These are phyloP conservation scores for Ceratoteleas bidentatus DNA, from an alignment of 1,140 invertebrate species.

Conservation along the genomic window DNA sequence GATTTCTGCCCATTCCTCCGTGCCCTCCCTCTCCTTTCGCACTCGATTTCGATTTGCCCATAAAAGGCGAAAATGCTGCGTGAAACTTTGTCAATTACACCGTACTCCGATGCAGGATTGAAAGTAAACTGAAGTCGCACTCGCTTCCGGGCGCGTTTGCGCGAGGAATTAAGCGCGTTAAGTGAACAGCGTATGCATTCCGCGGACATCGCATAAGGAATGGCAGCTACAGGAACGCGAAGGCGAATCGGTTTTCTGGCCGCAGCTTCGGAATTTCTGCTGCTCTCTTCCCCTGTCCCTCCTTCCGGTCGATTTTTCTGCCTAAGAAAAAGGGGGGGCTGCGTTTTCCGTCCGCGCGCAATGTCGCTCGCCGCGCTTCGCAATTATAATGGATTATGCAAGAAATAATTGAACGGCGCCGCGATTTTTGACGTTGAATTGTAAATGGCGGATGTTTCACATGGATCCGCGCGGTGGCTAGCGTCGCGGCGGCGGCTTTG, in stretches of 20 bases:
- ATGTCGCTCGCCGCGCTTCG: slow-evolving; percentile 25
- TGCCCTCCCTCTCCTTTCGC: too few relatives aligned
- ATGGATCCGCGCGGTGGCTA: slow-evolving; percentile 50
- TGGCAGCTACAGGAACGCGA: slow-evolving; percentile 58
- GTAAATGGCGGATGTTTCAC: slow-evolving; percentile 58
- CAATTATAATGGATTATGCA: slow-evolving; percentile 56
- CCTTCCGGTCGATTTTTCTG: slow-evolving; percentile 32
- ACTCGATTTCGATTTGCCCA: too few relatives aligned
- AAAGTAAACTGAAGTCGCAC: slow-evolving; percentile 42
- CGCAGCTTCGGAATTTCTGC: slow-evolving; percentile 40
- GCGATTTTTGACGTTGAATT: slow-evolving; percentile 56
- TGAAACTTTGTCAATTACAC: too few relatives aligned
- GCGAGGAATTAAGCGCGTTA: slow-evolving; percentile 50
- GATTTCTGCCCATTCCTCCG: too few relatives aligned
- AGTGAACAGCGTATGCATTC: slow-evolving; percentile 53
- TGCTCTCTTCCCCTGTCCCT: slow-evolving; percentile 20
- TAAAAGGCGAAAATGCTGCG: too few relatives aligned
- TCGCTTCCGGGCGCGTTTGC: slow-evolving; percentile 43
- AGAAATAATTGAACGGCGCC: slow-evolving; percentile 54
- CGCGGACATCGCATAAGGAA: slow-evolving; percentile 56
- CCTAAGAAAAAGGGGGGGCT: slow-evolving; percentile 18
- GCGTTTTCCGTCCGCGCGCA: slow-evolving; percentile 27
- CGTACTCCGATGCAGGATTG: too few relatives aligned
- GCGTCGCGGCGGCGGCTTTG: slow-evolving; percentile 57
- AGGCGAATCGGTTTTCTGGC: slow-evolving; percentile 56